Evolutionary conservation across 64 coral and sea anemone species (phyloP).

Genomic region (Pocillopora damicornis): DNA sequence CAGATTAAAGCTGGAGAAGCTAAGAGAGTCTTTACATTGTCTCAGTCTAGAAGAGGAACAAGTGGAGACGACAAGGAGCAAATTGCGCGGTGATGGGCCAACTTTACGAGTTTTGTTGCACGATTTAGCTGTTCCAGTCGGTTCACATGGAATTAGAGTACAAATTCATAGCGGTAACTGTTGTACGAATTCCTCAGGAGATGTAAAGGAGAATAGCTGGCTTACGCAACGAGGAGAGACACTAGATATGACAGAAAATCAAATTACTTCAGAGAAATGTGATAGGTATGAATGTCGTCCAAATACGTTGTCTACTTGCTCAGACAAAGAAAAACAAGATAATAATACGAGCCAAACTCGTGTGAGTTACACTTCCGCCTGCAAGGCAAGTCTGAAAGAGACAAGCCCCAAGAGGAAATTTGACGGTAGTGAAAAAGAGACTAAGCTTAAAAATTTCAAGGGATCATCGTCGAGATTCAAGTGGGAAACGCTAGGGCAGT

Average conservation of each 20-base stretch:
- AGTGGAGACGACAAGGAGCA: neutral
- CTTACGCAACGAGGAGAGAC: neutral
- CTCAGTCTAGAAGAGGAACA: neutral
- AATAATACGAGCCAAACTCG: too few relatives aligned
- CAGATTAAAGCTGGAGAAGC: conserved; percentile 21
- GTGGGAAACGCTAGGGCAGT: too few relatives aligned
- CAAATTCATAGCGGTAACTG: neutral
- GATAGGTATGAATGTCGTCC: too few relatives aligned
- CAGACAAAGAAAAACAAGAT: neutral
- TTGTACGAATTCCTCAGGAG: neutral
- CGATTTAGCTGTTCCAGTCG: neutral
- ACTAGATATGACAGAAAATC: neutral
- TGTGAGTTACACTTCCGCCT: too few relatives aligned
- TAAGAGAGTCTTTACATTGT: conserved; percentile 30
- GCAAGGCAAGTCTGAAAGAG: too few relatives aligned
- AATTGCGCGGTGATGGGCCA: neutral
- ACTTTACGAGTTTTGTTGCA: neutral
- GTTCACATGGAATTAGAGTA: neutral
- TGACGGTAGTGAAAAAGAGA: too few relatives aligned
- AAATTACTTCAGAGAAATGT: too few relatives aligned
- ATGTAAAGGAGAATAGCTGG: neutral
- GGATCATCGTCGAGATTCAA: too few relatives aligned
- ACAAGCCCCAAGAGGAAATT: too few relatives aligned
- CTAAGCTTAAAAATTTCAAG: too few relatives aligned
- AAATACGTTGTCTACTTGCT: too few relatives aligned